Conservation (phyloP, 35 echinoderm and acorn worm species). For the Ophiothrix spiculata region DNA sequence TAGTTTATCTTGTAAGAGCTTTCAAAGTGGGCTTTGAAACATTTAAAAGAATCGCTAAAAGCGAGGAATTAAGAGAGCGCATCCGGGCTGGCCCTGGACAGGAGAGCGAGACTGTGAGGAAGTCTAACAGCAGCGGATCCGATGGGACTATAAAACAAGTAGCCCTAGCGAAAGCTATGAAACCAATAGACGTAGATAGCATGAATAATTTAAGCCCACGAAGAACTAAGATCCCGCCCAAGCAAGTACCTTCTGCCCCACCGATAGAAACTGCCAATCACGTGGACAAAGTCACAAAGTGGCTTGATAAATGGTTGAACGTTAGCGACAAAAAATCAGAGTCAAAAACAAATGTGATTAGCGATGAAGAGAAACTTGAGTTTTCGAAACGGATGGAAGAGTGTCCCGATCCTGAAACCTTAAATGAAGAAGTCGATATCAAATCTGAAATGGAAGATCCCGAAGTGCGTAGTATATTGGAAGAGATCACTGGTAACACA, state of each 20-base stretch:
- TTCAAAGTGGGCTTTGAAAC: conserved; percentile 71
- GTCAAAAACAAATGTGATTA: neutral
- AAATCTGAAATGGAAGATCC: conserved; percentile 61
- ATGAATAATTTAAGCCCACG: conserved; percentile 2
- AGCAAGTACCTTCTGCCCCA: neutral
- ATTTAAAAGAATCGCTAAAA: conserved; percentile 62
- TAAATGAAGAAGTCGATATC: conserved; percentile 71
- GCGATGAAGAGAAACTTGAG: conserved; percentile 39
- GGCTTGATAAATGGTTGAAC: conserved; percentile 67
- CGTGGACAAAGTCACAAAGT: conserved; percentile 63
- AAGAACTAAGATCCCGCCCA: neutral
- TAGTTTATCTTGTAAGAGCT: conserved; percentile 73
- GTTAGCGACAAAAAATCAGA: conserved; percentile 3
- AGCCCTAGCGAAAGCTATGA: neutral
- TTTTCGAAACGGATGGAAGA: conserved; percentile 58
- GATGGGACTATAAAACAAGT: neutral
- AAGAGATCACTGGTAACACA: conserved; percentile 33
- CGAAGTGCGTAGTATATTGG: conserved; percentile 66
- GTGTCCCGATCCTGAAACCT: conserved; percentile 39
- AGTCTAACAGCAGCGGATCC: neutral
- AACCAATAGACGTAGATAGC: neutral
- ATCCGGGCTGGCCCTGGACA: conserved; percentile 68
- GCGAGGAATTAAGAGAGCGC: conserved; percentile 48
- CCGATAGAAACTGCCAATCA: conserved; percentile 34
- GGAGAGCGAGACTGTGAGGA: neutral